Conservation (phyloP, 2,797 vertebrate genomes). For the Limosa lapponica region DNA sequence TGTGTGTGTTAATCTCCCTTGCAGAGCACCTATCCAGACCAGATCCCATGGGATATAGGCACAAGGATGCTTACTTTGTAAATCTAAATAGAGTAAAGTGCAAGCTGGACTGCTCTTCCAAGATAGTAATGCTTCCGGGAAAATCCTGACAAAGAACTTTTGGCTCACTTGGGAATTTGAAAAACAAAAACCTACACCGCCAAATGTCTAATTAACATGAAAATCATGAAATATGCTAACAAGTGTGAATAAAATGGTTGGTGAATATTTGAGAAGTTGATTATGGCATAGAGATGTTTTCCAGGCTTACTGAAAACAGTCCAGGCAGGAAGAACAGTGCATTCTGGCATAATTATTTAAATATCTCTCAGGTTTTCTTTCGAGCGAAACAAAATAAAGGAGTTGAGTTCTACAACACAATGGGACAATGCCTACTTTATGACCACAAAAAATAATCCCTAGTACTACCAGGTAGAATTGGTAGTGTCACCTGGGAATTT, state of each 20-base stretch:
- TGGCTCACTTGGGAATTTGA: not conserved
- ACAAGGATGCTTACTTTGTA: not conserved
- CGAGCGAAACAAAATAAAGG: not conserved
- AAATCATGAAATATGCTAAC: not conserved
- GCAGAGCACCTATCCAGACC: not conserved
- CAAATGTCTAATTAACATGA: conserved; percentile 12
- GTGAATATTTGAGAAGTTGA: not conserved
- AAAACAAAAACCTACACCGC: rapidly evolving
- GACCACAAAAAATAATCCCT: not conserved
- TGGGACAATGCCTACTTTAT: not conserved
- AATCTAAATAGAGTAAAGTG: not conserved
- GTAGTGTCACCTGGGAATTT: not conserved
- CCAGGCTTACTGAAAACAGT: not conserved
- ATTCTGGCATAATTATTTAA: not conserved
- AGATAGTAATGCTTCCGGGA: not conserved
- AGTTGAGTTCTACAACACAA: not conserved
- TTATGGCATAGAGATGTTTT: not conserved
- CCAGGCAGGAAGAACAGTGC: not conserved
- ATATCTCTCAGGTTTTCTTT: not conserved
- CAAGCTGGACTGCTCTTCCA: not conserved
- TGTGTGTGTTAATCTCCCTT: not conserved
- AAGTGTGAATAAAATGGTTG: not conserved
- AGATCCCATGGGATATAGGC: not conserved
- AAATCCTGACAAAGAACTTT: not conserved
- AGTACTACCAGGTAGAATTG: not conserved